Evolutionary conservation across 2,888 invertebrate genomes (phyloP).

Genomic region (Ormia ochracea): DNA sequence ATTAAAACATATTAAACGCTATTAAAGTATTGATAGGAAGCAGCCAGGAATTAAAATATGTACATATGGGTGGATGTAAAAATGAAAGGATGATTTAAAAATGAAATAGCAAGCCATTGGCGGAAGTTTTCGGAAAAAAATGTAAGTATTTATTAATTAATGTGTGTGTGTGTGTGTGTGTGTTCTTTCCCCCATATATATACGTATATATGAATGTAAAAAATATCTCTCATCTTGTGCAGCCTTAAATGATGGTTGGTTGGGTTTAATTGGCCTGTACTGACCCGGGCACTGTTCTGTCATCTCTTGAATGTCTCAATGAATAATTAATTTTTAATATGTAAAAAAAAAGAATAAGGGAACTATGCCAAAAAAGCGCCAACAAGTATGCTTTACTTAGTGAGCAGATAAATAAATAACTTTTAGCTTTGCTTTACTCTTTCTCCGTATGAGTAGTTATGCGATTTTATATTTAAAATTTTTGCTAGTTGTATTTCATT

Average conservation of each 20-base stretch:
- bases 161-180: not conserved
- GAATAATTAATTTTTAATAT: slow-evolving; percentile 51
- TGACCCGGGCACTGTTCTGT: slow-evolving; percentile 39
- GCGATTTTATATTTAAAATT: slow-evolving; percentile 28
- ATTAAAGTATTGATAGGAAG: slow-evolving; percentile 20
- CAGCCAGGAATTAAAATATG: slow-evolving; percentile 33
- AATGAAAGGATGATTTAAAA: slow-evolving; percentile 27
- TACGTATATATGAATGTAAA: not conserved
- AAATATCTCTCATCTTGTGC: slow-evolving; percentile 13
- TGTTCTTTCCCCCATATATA: not conserved
- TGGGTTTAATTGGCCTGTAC: slow-evolving; percentile 23
- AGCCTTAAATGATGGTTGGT: slow-evolving; percentile 35
- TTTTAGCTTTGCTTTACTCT: slow-evolving; percentile 42
- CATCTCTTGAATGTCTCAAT: slow-evolving; percentile 62
- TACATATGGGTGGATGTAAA: too few relatives aligned
- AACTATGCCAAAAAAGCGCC: slow-evolving; percentile 29
- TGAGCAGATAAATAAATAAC: slow-evolving; percentile 35
- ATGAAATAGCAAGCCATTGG: slow-evolving; percentile 45
- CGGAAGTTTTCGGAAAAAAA: slow-evolving; percentile 44
- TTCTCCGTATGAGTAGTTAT: not conserved
- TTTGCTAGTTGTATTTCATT: slow-evolving; percentile 9
- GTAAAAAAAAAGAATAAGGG: slow-evolving; percentile 3
- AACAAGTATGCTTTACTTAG: slow-evolving; percentile 34
- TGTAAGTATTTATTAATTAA: slow-evolving; percentile 57
- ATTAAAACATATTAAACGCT: not conserved